These are phyloP conservation scores for Nibea coibor DNA, from an alignment of 2,113 vertebrate species.

Conservation along the genomic window DNA sequence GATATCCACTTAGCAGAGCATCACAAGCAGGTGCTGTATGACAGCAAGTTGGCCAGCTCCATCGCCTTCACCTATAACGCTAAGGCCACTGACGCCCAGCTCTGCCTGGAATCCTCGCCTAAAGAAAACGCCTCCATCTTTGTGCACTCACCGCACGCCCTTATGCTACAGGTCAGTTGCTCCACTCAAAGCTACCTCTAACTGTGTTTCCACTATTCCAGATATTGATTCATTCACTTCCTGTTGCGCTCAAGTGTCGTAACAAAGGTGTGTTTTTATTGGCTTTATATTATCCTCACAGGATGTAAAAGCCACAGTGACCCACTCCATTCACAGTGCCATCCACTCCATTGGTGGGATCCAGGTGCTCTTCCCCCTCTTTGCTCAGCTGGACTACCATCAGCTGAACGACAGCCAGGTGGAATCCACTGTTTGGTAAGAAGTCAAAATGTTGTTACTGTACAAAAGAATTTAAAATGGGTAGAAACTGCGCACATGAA, in stretches of 20 bases:
- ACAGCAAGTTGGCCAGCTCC: slow-evolving; percentile 93
- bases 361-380: slow-evolving; percentile 97
- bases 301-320: slow-evolving; percentile 97
- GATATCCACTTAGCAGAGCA: slow-evolving; percentile 98
- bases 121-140: slow-evolving; percentile 97
- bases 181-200: background rate
- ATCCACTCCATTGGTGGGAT: slow-evolving; percentile 98
- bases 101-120: slow-evolving; percentile 97
- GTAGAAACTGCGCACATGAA: background rate
- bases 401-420: slow-evolving; percentile 91
- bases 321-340: slow-evolving; percentile 96
- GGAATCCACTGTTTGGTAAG: slow-evolving; percentile 93
- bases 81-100: slow-evolving; percentile 96
- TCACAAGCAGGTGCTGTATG: slow-evolving; percentile 96
- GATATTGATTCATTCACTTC: background rate
- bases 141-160: slow-evolving; percentile 96
- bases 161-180: slow-evolving; percentile 95
- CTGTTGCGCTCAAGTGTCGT: background rate
- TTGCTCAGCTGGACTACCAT: slow-evolving; percentile 94
- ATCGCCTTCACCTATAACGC: slow-evolving; percentile 97
- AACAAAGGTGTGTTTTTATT: background rate
- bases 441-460: background rate
- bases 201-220: background rate
- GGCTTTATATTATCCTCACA: slow-evolving; percentile 60
- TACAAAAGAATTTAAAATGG: background rate